Conservation (phyloP, 2,888 invertebrate genomes). For the Tillus elongatus region DNA sequence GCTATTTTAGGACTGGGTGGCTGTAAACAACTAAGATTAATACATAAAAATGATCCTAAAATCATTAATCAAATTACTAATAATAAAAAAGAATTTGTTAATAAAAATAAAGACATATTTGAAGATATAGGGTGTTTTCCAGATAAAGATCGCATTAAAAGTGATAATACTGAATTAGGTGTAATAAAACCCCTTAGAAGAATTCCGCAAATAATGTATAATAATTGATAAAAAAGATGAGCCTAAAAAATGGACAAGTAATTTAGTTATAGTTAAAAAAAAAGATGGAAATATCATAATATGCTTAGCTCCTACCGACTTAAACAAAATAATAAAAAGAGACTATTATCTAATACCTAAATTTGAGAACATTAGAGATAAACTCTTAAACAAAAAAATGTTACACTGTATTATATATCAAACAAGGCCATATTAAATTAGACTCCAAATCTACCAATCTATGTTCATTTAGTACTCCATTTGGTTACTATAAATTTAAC, state of each 20-base stretch:
- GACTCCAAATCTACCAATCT: too few species aligned
- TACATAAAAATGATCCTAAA: background rate
- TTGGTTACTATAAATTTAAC: too few species aligned
- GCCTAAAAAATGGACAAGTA: conserved; percentile 7
- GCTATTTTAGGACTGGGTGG: background rate
- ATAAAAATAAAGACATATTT: background rate
- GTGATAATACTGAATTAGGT: background rate
- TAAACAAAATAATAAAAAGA: conserved; percentile 10
- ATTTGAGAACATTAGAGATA: too few species aligned
- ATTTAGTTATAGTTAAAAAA: conserved; percentile 7
- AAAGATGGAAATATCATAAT: conserved; percentile 7
- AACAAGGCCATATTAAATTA: too few species aligned
- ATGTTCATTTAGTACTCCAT: too few species aligned
- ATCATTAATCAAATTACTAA: background rate
- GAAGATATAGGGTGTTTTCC: background rate
- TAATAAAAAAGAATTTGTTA: background rate
- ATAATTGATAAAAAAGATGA: conserved; percentile 10
- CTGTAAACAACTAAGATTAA: background rate
- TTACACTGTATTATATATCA: too few species aligned
- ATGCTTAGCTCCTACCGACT: too few species aligned
- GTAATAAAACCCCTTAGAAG: too few species aligned
- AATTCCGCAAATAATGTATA: too few species aligned
- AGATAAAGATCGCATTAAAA: background rate
- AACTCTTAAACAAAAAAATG: too few species aligned
- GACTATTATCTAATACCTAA: too few species aligned